Conservation (phyloP, 2,113 vertebrate species). For the Ceratotherium simum region DNA sequence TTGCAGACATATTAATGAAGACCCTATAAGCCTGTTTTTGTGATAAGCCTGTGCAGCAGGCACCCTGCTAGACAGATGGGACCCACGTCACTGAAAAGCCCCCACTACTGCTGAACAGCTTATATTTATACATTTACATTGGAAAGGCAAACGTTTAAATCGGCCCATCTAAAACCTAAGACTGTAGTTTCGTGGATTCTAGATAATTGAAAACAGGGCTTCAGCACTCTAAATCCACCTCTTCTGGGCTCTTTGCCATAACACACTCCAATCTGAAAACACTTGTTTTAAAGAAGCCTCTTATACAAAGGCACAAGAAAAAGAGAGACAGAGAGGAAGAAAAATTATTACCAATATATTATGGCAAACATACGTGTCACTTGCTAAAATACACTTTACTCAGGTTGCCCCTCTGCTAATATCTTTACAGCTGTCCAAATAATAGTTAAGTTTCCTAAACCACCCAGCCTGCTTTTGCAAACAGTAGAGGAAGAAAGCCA, state of each 20-base stretch:
- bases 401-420: conserved; percentile 22
- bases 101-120: conserved; percentile 38
- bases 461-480: background rate
- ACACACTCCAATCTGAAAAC: conserved; percentile 41
- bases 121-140: conserved; percentile 75
- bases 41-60: conserved; percentile 21
- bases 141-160: conserved; percentile 77
- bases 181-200: conserved; percentile 75
- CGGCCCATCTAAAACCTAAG: conserved; percentile 73
- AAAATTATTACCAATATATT: conserved; percentile 55
- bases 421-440: conserved; percentile 1
- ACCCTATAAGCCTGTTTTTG: conserved; percentile 37
- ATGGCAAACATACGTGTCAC: conserved; percentile 49
- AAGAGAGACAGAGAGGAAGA: background rate
- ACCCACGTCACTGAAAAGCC: conserved; percentile 14
- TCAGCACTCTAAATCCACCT: conserved; percentile 67
- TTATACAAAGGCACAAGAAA: conserved; percentile 47
- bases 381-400: conserved; percentile 32
- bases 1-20: conserved; percentile 65
- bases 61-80: conserved; percentile 18
- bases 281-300: conserved; percentile 62
- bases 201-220: conserved; percentile 81
- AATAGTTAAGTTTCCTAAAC: background rate
- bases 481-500: background rate
- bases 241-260: conserved; percentile 58